Evolutionary conservation across 2,797 vertebrate genomes (phyloP).

Genomic region (Tenualosa ilisha): DNA sequence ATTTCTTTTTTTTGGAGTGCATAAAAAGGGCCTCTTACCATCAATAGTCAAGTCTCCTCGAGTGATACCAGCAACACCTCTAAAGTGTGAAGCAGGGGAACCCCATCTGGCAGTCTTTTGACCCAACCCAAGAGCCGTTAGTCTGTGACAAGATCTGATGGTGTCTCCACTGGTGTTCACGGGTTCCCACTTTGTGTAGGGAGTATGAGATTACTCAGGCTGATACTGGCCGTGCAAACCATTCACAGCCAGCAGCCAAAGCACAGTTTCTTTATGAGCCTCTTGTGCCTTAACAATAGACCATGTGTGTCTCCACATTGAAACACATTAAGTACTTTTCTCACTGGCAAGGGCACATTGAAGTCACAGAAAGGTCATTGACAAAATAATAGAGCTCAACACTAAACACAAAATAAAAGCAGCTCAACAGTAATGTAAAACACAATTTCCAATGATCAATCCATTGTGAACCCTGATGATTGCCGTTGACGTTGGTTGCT

Average conservation of each 20-base stretch:
- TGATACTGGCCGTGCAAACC: neutral
- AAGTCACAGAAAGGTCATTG: neutral
- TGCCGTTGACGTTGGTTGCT: neutral
- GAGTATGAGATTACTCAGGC: constrained; percentile 5
- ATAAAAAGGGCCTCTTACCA: neutral
- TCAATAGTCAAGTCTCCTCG: neutral
- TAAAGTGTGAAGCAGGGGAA: neutral
- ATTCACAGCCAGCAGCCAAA: constrained; percentile 11
- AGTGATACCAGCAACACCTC: constrained; percentile 11
- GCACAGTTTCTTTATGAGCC: constrained; percentile 2
- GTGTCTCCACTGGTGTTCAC: neutral
- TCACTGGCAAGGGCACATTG: constrained; percentile 14
- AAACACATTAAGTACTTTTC: constrained; percentile 15
- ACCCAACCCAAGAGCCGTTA: neutral
- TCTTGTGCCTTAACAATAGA: constrained; percentile 8
- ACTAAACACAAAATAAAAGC: neutral
- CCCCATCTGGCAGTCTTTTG: neutral
- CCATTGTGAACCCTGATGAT: neutral
- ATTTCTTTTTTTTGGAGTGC: neutral
- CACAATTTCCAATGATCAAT: neutral
- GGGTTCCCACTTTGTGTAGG: neutral
- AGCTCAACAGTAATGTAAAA: neutral
- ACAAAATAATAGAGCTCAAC: neutral
- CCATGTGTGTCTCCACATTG: neutral
- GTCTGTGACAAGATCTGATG: neutral